A percentile compares a stretch with the other conserved stretches of the same genome.
These are phyloP conservation scores for Hartigia nigra DNA, from an alignment of 2,888 invertebrate genomes.

Conservation along the genomic window DNA sequence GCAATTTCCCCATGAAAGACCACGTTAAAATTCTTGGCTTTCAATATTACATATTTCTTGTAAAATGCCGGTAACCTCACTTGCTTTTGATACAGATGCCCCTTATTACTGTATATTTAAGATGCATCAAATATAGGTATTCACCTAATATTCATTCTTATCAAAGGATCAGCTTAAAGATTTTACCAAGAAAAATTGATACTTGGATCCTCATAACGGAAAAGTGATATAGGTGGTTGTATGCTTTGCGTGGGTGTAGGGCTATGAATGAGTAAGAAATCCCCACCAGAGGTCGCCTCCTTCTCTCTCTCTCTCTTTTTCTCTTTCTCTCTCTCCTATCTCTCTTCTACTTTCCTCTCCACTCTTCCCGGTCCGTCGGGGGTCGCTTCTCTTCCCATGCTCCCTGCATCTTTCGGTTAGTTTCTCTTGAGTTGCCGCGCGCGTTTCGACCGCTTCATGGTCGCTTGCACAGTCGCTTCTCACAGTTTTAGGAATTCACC, in stretches of 20 bases:
- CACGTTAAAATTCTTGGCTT: too few species aligned
- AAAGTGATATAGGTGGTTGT: not conserved
- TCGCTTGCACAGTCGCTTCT: slow-evolving; percentile 13
- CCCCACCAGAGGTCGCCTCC: slow-evolving; percentile 37
- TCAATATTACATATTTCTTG: too few species aligned
- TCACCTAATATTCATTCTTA: too few species aligned
- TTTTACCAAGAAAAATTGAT: not conserved
- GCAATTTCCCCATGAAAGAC: too few species aligned
- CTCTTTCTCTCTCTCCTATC: slow-evolving; percentile 15
- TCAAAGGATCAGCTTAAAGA: too few species aligned
- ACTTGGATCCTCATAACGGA: not conserved
- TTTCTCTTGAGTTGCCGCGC: slow-evolving; percentile 53
- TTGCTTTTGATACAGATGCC: too few species aligned
- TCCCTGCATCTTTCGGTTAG: slow-evolving; percentile 54
- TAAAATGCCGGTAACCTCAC: too few species aligned
- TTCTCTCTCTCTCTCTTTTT: slow-evolving; percentile 7
- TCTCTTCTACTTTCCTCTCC: slow-evolving; percentile 22
- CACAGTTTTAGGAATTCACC: not conserved
- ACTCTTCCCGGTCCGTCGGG: slow-evolving; percentile 47
- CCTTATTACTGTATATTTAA: too few species aligned
- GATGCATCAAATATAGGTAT: too few species aligned
- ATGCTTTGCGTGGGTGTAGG: slow-evolving; percentile 43
- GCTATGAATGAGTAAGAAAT: slow-evolving; percentile 49
- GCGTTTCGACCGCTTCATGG: slow-evolving; percentile 32
- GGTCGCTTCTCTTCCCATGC: slow-evolving; percentile 51